These are phyloP conservation scores for Drosophila nr. fundita DNA, from an alignment of 2,888 invertebrate genomes.

Conservation along the genomic window DNA sequence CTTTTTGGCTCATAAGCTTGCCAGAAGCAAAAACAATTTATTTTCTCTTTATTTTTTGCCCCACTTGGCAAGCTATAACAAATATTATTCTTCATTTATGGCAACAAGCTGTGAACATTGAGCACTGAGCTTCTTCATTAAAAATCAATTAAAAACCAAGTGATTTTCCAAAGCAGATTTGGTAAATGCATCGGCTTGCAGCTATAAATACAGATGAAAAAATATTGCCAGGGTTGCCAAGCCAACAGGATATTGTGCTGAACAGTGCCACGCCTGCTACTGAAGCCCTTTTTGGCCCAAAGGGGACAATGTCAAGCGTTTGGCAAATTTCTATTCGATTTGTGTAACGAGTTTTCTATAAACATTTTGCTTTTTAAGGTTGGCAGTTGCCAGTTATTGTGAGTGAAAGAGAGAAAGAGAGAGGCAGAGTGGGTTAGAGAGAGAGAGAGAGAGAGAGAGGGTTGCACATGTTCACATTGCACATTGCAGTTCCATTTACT, in stretches of 20 bases:
- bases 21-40: neutral
- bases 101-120: neutral
- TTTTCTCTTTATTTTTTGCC: neutral
- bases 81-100: slow-evolving; percentile 3
- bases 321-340: slow-evolving; percentile 76
- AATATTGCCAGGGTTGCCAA: slow-evolving; percentile 31
- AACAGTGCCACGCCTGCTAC: slow-evolving; percentile 35
- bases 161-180: neutral
- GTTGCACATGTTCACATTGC: slow-evolving; percentile 44
- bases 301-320: slow-evolving; percentile 53
- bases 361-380: slow-evolving; percentile 78
- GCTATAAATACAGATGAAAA: slow-evolving; percentile 18
- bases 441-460: slow-evolving; percentile 17
- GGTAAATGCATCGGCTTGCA: slow-evolving; percentile 1
- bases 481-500: slow-evolving; percentile 33
- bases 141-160: slow-evolving; percentile 3
- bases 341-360: slow-evolving; percentile 80
- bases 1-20: neutral
- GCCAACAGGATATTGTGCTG: slow-evolving; percentile 5
- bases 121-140: neutral
- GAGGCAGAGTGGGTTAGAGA: neutral
- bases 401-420: slow-evolving; percentile 12
- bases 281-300: slow-evolving; percentile 23
- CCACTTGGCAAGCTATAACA: neutral
- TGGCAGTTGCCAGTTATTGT: slow-evolving; percentile 62